Evolutionary conservation across 2,888 invertebrate genomes (phyloP), one percentile per base, ranked within the genome.

Genomic region (Pocota personata): DNA sequence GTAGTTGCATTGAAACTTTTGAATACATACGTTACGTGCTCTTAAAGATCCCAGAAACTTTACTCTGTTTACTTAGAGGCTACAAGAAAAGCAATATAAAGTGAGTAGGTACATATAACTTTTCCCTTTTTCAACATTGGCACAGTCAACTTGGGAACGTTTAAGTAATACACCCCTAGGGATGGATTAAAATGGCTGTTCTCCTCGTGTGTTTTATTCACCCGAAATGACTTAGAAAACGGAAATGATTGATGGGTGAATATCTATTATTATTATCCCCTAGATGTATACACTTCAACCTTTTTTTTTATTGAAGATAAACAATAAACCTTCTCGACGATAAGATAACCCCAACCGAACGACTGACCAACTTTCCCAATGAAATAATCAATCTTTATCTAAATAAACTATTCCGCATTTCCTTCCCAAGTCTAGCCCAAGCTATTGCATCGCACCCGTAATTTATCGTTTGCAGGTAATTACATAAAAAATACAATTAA

Each of bases 301-400:
- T 14, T 24, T n/a, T 48, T 48, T 48, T 48, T 48, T 8, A 30
- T 30, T n/a, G 6, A 52, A 52, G 7, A 32, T 8, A 40, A 60
- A 58, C 19, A 58, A 58, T n/a, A 37, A 37, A 21, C n/a, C n/a
- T 37, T 12, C n/a, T 21, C 7, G 14, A 24, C n/a, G 50, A 62
- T 73, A 62, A 62, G 52, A 73, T 30, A 62, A 16, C 27, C 4
- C n/a, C 50, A 62, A 12, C 30, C 19, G 3, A 6, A 10, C 19
- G 27, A 7, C 2, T 48, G 40, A 46, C n/a, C 10, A 46, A 57
- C 50, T 32, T 8, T 30, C 35, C 35, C 3, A 19, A 21, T n/a
- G 10, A 55, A 40, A 37, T 43, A 14, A 46, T 64, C 55, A 75
- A 46, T 75, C 21, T 43, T 64, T 72, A 72, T 50, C 40, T 19